phyloP scores from a whole-genome alignment of 30 jellyfish, hydroid and myxozoan genomes.

The Calvadosia cruxmelitensis region DNA sequence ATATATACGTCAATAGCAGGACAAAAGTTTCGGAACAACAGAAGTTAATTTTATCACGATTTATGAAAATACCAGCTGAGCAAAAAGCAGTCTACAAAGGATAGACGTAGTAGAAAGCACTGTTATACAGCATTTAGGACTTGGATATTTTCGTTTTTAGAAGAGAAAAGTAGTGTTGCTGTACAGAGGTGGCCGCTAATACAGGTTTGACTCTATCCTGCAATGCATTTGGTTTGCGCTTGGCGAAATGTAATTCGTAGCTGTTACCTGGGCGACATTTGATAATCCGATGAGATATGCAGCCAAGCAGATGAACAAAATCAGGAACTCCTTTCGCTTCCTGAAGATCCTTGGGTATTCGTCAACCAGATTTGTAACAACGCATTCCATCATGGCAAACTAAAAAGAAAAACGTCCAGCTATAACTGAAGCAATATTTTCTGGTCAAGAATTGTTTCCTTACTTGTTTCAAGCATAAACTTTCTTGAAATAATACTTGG shows the following conservation, averaged over 20 bases:
- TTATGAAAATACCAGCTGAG: neutral
- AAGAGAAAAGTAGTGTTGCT: neutral
- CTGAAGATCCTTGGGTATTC: conserved; percentile 63
- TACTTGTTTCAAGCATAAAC: too few relatives aligned
- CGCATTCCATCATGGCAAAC: conserved; percentile 95
- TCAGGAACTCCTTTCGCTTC: conserved; percentile 37
- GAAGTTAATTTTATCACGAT: too few relatives aligned
- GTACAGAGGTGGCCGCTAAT: too few relatives aligned
- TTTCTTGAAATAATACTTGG: too few relatives aligned
- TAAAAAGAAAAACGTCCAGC: neutral
- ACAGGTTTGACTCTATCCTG: too few relatives aligned
- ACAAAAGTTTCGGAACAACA: too few relatives aligned
- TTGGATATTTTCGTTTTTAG: neutral
- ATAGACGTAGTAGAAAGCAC: neutral
- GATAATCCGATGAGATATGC: conserved; percentile 58
- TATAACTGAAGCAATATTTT: neutral
- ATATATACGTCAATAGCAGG: too few relatives aligned
- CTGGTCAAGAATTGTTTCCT: too few relatives aligned
- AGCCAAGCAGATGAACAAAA: conserved; percentile 35
- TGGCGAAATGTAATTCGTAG: neutral
- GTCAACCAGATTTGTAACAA: conserved; percentile 71
- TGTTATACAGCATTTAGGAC: neutral
- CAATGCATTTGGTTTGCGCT: neutral
- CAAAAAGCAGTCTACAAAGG: neutral
- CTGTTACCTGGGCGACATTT: conserved; percentile 50